Percentiles rank a stretch among this genome's conserved stretches.
These are phyloP conservation scores for Drosophila insularis DNA, from an alignment of 1,140 invertebrate species.

Conservation along the genomic window DNA sequence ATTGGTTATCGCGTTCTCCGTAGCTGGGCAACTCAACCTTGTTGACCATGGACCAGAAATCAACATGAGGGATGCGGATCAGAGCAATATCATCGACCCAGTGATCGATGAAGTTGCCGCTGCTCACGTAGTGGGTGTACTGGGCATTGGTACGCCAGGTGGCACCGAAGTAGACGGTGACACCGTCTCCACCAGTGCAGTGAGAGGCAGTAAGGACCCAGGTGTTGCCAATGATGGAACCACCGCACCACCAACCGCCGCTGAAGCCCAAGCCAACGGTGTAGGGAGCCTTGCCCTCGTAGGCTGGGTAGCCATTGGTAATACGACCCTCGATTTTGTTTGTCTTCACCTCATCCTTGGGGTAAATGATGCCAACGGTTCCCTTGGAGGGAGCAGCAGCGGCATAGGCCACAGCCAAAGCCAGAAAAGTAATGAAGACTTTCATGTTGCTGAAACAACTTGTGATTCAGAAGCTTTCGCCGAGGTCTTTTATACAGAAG, in stretches of 20 bases:
- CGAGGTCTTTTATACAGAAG: neutral
- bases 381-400: neutral
- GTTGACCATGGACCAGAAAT: conserved; percentile 42
- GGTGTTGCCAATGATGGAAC: conserved; percentile 83
- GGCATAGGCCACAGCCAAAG: neutral
- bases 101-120: conserved; percentile 35
- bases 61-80: conserved; percentile 39
- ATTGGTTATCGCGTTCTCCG: conserved; percentile 32
- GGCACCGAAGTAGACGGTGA: conserved; percentile 49
- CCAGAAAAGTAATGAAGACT: neutral
- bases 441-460: conserved; percentile 8
- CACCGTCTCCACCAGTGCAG: conserved; percentile 69
- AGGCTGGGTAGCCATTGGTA: conserved; percentile 54
- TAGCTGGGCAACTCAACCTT: conserved; percentile 40
- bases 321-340: conserved; percentile 48
- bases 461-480: neutral
- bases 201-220: conserved; percentile 86
- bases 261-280: conserved; percentile 82
- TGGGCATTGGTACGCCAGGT: conserved; percentile 41
- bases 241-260: conserved; percentile 83
- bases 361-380: neutral
- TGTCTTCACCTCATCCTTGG: neutral
- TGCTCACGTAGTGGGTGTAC: conserved; percentile 35
- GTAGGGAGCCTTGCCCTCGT: conserved; percentile 82
- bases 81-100: conserved; percentile 41